Percentiles rank a stretch among this genome's conserved stretches.
These are phyloP conservation scores for Characodon lateralis DNA, from an alignment of 2,797 vertebrate species.

Conservation along the genomic window DNA sequence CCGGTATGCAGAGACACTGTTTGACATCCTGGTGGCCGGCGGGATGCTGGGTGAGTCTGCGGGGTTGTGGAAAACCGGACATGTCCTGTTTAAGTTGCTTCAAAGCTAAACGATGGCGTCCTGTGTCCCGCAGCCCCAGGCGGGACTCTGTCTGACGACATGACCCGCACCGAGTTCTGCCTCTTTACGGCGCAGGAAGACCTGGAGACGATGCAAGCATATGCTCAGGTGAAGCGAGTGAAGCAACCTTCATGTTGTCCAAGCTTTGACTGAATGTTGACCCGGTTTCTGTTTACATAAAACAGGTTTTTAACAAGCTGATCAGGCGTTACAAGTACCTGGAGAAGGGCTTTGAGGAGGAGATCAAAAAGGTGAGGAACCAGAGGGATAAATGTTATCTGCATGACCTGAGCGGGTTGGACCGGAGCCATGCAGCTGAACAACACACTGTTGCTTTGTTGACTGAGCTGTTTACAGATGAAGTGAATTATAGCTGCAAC, in stretches of 20 bases:
- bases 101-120: neutral
- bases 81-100: neutral
- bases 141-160: slow-evolving; percentile 93
- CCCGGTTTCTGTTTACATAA: neutral
- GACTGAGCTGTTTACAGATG: slow-evolving; percentile 61
- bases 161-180: slow-evolving; percentile 95
- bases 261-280: neutral
- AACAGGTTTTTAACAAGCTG: slow-evolving; percentile 97
- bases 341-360: slow-evolving; percentile 98
- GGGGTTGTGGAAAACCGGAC: too few relatives aligned
- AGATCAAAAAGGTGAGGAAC: slow-evolving; percentile 91
- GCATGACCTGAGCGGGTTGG: too few relatives aligned
- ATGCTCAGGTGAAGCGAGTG: slow-evolving; percentile 84
- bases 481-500: neutral
- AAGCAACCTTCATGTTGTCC: neutral
- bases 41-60: slow-evolving; percentile 94
- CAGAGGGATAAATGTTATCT: neutral
- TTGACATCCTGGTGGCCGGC: slow-evolving; percentile 98
- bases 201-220: slow-evolving; percentile 98
- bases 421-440: neutral
- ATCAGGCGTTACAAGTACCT: slow-evolving; percentile 99
- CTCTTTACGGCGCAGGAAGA: slow-evolving; percentile 98
- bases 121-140: slow-evolving; percentile 86
- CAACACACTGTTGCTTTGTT: neutral
- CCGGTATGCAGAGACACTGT: slow-evolving; percentile 97